phyloP scores from a whole-genome alignment of 2,888 invertebrate species.

The Meiosimyza platycephala region DNA sequence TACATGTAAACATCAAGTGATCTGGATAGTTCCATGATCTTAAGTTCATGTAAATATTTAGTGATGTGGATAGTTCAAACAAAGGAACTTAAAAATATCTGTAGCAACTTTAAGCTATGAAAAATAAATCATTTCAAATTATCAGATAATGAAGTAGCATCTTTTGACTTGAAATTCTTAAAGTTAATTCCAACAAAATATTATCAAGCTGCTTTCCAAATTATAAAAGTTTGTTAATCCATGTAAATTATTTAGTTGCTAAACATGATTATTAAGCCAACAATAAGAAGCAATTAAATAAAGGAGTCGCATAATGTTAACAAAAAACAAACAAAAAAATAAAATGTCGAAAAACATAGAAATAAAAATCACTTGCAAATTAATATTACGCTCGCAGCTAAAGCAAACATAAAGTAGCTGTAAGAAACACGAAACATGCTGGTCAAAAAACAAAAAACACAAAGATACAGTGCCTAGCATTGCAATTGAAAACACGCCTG shows the following conservation, averaged over 20 bases:
- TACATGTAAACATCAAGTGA: too few relatives aligned
- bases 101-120: too few relatives aligned
- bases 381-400: conserved; percentile 16
- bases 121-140: too few relatives aligned
- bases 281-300: conserved; percentile 1
- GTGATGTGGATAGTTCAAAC: too few relatives aligned
- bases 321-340: not conserved
- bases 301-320: not conserved
- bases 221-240: too few relatives aligned
- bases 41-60: too few relatives aligned
- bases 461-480: not conserved
- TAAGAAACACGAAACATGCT: conserved; percentile 18
- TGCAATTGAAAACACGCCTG: conserved; percentile 14
- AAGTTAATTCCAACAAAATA: too few relatives aligned
- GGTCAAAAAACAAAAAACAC: not conserved
- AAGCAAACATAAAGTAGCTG: conserved; percentile 31
- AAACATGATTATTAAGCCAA: conserved; percentile 11
- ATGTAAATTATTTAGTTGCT: not conserved
- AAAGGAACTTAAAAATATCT: too few relatives aligned
- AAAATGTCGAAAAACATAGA: not conserved
- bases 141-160: too few relatives aligned
- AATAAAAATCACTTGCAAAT: conserved; percentile 21
- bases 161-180: too few relatives aligned
- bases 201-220: too few relatives aligned
- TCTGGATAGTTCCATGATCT: too few relatives aligned